phyloP scores from a whole-genome alignment of 2,888 invertebrate genomes.

The Hermaeophaga mercurialis region DNA sequence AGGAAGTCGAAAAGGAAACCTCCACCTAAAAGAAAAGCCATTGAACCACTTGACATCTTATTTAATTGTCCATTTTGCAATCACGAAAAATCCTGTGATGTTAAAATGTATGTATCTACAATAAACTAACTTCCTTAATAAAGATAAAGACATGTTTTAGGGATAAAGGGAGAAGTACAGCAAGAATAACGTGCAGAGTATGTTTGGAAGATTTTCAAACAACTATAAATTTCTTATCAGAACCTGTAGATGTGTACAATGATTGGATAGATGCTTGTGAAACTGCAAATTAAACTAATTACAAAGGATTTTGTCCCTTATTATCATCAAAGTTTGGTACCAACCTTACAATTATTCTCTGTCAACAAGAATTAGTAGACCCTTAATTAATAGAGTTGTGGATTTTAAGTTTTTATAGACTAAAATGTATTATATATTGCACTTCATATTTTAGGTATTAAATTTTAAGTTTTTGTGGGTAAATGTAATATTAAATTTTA shows the following conservation, averaged over 20 bases:
- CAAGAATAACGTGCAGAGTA: conserved; percentile 91
- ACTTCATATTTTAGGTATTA: too few relatives aligned
- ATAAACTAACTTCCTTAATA: too few relatives aligned
- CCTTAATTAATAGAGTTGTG: too few relatives aligned
- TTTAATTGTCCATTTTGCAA: conserved; percentile 99
- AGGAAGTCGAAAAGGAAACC: conserved; percentile 97
- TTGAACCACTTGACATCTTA: conserved; percentile 91
- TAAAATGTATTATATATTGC: too few relatives aligned
- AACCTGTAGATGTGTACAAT: conserved; percentile 98
- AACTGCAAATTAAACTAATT: conserved; percentile 74
- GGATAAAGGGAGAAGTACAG: conserved; percentile 94
- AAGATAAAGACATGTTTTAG: too few relatives aligned
- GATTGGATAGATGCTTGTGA: conserved; percentile 99
- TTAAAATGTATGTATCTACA: conserved; percentile 83
- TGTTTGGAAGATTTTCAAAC: conserved; percentile 98
- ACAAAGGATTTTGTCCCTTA: too few relatives aligned
- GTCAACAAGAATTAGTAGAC: too few relatives aligned
- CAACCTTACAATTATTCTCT: too few relatives aligned
- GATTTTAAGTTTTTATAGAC: too few relatives aligned
- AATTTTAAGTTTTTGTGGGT: too few relatives aligned
- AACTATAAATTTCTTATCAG: conserved; percentile 92
- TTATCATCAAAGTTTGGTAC: too few relatives aligned
- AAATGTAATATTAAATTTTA: too few relatives aligned
- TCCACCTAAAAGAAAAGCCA: conserved; percentile 90
- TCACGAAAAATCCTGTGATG: conserved; percentile 98